Conservation (phyloP, 2,888 invertebrate genomes). For the Dyspetes luteomarginatus region DNA sequence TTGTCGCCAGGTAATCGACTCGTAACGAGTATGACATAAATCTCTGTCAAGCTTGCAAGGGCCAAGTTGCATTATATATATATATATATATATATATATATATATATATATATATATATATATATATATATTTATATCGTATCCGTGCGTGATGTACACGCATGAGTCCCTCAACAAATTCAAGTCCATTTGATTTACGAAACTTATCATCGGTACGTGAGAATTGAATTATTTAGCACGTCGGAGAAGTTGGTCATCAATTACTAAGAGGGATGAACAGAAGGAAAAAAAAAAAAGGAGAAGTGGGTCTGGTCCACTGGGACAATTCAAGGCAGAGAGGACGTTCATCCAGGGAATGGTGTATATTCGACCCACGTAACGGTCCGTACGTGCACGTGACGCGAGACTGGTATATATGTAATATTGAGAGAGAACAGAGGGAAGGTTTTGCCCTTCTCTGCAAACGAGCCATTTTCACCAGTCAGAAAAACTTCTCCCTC, state of each 20-base stretch:
- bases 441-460: constrained; percentile 35
- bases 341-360: constrained; percentile 59
- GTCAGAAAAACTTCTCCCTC: constrained; percentile 30
- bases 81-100: no score
- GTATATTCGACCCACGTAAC: constrained; percentile 66
- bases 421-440: constrained; percentile 2
- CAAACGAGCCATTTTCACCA: constrained; percentile 75
- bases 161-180: background rate
- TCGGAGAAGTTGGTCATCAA: constrained; percentile 64
- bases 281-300: constrained; percentile 26
- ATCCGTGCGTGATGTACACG: background rate
- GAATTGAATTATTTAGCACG: constrained; percentile 63
- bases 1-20: no score
- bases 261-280: constrained; percentile 56
- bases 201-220: constrained; percentile 54
- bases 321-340: constrained; percentile 64
- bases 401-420: constrained; percentile 29
- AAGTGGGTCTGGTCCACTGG: constrained; percentile 52
- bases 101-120: no score
- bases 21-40: no score
- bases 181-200: constrained; percentile 57
- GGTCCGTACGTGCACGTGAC: constrained; percentile 62
- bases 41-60: no score
- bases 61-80: background rate
- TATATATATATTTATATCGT: no score